These are phyloP conservation scores for Volucella bombylans DNA, from an alignment of 2,888 invertebrate genomes.

Conservation along the genomic window DNA sequence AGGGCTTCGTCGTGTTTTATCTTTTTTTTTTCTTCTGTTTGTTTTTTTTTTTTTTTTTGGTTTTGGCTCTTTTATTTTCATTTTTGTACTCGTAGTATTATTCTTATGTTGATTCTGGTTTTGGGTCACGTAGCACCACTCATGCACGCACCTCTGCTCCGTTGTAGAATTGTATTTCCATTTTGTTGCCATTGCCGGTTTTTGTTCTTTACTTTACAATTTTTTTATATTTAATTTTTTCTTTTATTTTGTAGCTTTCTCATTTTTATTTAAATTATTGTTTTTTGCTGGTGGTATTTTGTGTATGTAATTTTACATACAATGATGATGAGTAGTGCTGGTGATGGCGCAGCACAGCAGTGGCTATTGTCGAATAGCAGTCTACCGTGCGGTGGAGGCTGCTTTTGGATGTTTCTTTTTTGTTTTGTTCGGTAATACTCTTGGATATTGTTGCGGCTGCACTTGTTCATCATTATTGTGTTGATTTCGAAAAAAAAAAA, in stretches of 20 bases:
- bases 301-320: constrained; percentile 53
- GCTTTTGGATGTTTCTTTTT: constrained; percentile 24
- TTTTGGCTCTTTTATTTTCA: constrained; percentile 73
- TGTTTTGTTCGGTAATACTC: constrained; percentile 40
- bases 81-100: constrained; percentile 69
- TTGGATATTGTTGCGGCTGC: constrained; percentile 69
- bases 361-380: constrained; percentile 62
- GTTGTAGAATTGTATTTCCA: constrained; percentile 61
- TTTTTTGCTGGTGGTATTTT: constrained; percentile 45
- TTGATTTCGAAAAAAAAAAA: constrained; percentile 65
- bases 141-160: constrained; percentile 70
- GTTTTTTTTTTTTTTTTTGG: constrained; percentile 70
- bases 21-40: constrained; percentile 35
- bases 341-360: constrained; percentile 18
- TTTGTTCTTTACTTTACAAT: constrained; percentile 13
- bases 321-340: constrained; percentile 35
- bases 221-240: constrained; percentile 17
- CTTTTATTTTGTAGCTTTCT: constrained; percentile 63
- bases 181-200: constrained; percentile 29
- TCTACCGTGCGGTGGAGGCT: constrained; percentile 60
- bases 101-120: constrained; percentile 71
- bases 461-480: constrained; percentile 72
- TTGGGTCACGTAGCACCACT: constrained; percentile 74
- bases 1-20: constrained; percentile 56
- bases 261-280: constrained; percentile 73